Evolutionary conservation across 2,113 vertebrate species (phyloP), one percentile per base, ranked within the genome.

Genomic region (Amphiprion ocellaris): DNA sequence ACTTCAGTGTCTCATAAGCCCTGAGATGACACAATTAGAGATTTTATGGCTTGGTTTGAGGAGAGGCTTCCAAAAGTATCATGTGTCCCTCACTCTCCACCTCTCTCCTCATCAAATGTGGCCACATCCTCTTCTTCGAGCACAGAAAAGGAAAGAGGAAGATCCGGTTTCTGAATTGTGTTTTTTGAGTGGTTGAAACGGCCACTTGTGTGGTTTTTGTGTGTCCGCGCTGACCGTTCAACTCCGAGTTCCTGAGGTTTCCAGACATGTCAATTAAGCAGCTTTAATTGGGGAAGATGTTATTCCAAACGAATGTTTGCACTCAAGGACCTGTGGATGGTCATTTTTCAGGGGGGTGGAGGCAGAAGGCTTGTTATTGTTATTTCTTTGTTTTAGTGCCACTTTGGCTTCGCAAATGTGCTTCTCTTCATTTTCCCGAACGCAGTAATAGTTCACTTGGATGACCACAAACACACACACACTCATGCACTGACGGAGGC

Each of bases 101-200:
- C 69, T 89, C 74, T 87, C 84, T 90, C 81, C 79, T 91, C 89
- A 89, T 94, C 83, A 90, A 90, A 66, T 82, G 65, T 66, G 47
- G 80, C 91, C 92, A 94, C 93, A 94, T 93, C 90, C 92, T 94
- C 68, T 74, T 76, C 62, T 85, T 85, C 7, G 24, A 84, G 70
- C 52, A 58, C 75, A 78, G 81, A 90, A 86, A 90, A 88, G 84
- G 78, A 92, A 92, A 92, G 90, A 90, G 77, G 89, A 92, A 90
- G 91, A 94, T 92, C 91, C 89, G 81, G 89, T 95, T 92, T 92
- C 86, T 83, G 88, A 91, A 88, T 93, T 77, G 86, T 89, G 86
- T 91, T 94, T 94, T 91, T 93, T 83, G 90, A 88, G 90, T 44
- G 87, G 86, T 92, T 89, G 77, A 92, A 91, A 92, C 65, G 79